Base-by-base conservation (phyloP, 2,113 vertebrate species). In the Zapornia atra region DNA sequence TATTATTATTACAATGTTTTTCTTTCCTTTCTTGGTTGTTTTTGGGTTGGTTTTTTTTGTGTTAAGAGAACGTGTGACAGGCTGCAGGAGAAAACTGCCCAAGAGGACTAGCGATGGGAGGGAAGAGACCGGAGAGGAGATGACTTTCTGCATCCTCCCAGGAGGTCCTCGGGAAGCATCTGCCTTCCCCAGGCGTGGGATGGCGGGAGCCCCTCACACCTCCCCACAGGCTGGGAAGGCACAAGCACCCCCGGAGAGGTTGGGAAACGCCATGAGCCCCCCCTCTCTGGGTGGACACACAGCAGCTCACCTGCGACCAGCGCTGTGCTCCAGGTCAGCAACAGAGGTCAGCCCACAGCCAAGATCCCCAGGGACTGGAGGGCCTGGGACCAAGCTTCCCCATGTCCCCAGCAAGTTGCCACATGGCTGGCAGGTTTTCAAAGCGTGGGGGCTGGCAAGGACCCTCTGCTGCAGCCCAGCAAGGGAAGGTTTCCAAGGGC, bases 1-100 rank as follows among this genome's bases (percentile, higher is more conserved):
- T 63, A 95, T 90, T 96, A 96, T 94, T 96, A 95, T 65, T 87
- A 82, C 60, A 84, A 66, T 71, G 53, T 78, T 92, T 89, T 89
- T 60, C 46, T 91, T 95, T 85, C 40, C 48, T 77, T 88, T 92
- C 46, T 78, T 25, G 26, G 51, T 48, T 48, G 25, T 34, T 16
- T 95, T 81, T 65, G 38, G 38, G 38, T 38, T 34, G n/a, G n/a
- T 81, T 73, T 60, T 77, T 73, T 65, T 34, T 57, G n/a, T 53
- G 42, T 84, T 91, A 90, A 68, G 56, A 78, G 79, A 84, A 64
- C 7, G 1, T 34, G 48, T 76, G 80, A 95, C 80, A 87, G 75
- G 75, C 94, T 1, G 5, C 91, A 89, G 95, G 59, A 90, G 90
- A 84, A 84, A 92, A 94, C 31, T 75, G 54, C 82, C 77, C 48